phyloP scores from a whole-genome alignment of 2,113 vertebrate species.

The Solea solea region DNA sequence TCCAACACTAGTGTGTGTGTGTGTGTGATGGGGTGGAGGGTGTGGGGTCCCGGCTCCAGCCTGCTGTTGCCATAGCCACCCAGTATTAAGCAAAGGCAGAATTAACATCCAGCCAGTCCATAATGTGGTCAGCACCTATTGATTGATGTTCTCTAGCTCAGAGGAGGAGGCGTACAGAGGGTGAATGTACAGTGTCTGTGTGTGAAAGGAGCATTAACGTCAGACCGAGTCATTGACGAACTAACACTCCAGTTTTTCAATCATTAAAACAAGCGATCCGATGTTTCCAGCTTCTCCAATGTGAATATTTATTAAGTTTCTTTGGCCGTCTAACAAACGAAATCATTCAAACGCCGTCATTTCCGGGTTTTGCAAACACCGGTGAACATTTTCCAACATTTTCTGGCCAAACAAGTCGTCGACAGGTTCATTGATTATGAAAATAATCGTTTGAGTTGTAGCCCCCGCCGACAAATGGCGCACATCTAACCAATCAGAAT shows the following conservation, averaged over 20 bases:
- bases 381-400: too few relatives aligned
- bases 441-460: too few relatives aligned
- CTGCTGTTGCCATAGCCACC: constrained; percentile 56
- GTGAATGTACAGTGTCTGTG: constrained; percentile 1
- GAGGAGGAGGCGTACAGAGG: constrained; percentile 14
- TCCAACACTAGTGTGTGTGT: constrained; percentile 27
- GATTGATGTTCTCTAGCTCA: constrained; percentile 53
- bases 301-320: too few relatives aligned
- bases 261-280: too few relatives aligned
- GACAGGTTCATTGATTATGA: too few relatives aligned
- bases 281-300: too few relatives aligned
- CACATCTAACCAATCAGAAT: too few relatives aligned
- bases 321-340: too few relatives aligned
- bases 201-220: constrained; percentile 43
- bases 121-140: constrained; percentile 44
- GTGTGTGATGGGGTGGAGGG: constrained; percentile 1
- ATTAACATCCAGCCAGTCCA: constrained; percentile 22
- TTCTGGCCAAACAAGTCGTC: too few relatives aligned
- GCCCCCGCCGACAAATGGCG: too few relatives aligned
- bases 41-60: constrained; percentile 5
- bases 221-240: constrained; percentile 23
- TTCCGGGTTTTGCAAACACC: too few relatives aligned
- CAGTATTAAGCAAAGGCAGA: constrained; percentile 37
- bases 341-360: too few relatives aligned
- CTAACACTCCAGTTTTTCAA: constrained; percentile 6